phyloP scores from a whole-genome alignment of 2,888 invertebrate species.

The Resseliella maxima region DNA sequence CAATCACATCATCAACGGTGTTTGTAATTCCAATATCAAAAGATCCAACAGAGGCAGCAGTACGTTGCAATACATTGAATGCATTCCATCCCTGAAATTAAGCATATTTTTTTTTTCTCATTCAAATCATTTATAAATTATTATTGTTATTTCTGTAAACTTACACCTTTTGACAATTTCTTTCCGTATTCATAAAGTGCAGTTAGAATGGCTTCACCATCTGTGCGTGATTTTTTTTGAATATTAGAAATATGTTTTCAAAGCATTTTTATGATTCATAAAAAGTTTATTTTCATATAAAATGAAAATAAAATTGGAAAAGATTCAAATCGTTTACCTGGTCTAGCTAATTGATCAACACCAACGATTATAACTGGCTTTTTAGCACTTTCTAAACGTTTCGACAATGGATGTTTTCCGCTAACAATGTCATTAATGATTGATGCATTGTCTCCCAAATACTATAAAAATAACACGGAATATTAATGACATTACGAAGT shows the following conservation, averaged over 20 bases:
- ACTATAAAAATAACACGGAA: conserved; percentile 67
- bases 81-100: conserved; percentile 75
- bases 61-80: conserved; percentile 93
- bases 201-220: conserved; percentile 81
- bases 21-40: conserved; percentile 93
- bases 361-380: conserved; percentile 95
- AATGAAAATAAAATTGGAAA: no score
- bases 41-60: conserved; percentile 93
- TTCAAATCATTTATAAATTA: not conserved
- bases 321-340: no score
- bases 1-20: conserved; percentile 71
- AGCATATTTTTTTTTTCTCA: not conserved
- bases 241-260: no score
- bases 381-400: conserved; percentile 80
- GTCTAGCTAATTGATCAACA: conserved; percentile 81
- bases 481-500: conserved; percentile 55
- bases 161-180: conserved; percentile 70
- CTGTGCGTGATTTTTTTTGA: no score
- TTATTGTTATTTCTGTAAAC: conserved; percentile 58
- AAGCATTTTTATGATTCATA: no score
- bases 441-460: conserved; percentile 84
- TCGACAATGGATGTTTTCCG: conserved; percentile 77
- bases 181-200: conserved; percentile 80
- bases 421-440: conserved; percentile 79
- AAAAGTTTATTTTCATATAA: no score